Base-by-base conservation (phyloP, 30 jellyfish, hydroid and myxozoan species). In the Sanderia malayensis region DNA sequence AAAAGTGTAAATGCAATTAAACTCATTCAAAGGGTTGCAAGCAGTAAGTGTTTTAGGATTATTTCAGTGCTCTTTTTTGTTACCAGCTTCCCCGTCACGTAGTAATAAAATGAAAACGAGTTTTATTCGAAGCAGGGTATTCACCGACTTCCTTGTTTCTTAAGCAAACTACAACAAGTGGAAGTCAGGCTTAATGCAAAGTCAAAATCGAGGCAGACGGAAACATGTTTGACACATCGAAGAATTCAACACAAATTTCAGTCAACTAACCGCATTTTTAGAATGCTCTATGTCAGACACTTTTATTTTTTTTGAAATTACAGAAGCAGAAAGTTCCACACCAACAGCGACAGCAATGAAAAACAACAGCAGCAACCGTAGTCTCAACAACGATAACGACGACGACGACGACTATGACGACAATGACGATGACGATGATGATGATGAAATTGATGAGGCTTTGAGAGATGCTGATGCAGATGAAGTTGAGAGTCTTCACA, bases 401-500 rank as follows among this genome's bases (percentile, higher is more conserved):
- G 27, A 19, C 18, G 64, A 49, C 24, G 23, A 2, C 18, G 64
- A 49, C n/a, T n/a, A 49, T 9, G 64, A 49, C 18, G 8, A 11
- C 64, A 49, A 24, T 18, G 64, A 49, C 24, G 23, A 15, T 19
- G 64, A 49, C 64, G 23, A 15, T 19, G 27, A 19, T 49, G 64
- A 49, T 19, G 23, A 2, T 49, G 64, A 49, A 4, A 19, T 9
- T 49, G 64, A 19, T 49, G 25, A 9, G 23, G 25, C 3, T 4
- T 19, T 83, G 9, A 84, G 62, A 19, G 95, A 83, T 67, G 95
- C 88, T 15, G 3, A 53, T 25, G 57, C 73, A 13, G 79, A 53
- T n/a, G 84, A 83, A 30, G 80, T 62, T 17, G 61, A 62, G 13
- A 84, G 59, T 3, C 6, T 83, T 13, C 80, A 74, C 71, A 66